Base-by-base conservation (phyloP, 2,888 invertebrate genomes). In the Phytoseiulus persimilis region DNA sequence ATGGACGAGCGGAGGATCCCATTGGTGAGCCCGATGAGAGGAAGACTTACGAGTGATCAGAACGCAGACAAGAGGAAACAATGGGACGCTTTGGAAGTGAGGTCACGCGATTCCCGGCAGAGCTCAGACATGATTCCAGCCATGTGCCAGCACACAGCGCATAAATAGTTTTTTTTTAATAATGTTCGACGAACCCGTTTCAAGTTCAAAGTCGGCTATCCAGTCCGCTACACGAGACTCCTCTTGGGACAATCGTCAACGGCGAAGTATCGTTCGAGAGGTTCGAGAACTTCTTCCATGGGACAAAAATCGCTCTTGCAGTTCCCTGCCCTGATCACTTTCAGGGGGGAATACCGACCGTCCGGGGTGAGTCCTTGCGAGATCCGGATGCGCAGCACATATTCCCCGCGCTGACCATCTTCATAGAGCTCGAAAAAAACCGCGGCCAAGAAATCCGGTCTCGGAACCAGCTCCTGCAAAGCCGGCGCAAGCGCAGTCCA, bases 371-470 rank as follows among this genome's bases (percentile, higher is more conserved):
- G 65, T 23, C 65, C 65, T 18, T 65, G 65, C 1, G 65, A 65
- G 65, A 65, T 65, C 5, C 65, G 65, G 18, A 65, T 65, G 11
- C 65, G 14, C 9, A 65, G 65, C 1, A 65, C 65, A 28, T 65
- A 65, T 28, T 65, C 65, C 1, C 65, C 65, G 18, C 65, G 65
- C 18, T 65, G 65, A 65, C 65, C 65, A 65, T 32, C 32, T 18
- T 87, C 39, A 45, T 87, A 87, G 14, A 33, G 14, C 33, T 87
- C 87, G 18, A 87, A 87, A 31, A 87, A 87, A 5, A 87, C 23
- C 45, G 87, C n/a, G 39, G 87, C n/a, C 33, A 87, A 31, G 33
- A 87, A 33, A n/a, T 33, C n/a, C 18, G 87, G 33, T n/a, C 87
- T 33, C 5, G 32, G 87, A 32, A 39, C 39, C 1, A 33, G 11